Base-by-base conservation (phyloP, 2,888 invertebrate species). In the Tetranychus truncatus region DNA sequence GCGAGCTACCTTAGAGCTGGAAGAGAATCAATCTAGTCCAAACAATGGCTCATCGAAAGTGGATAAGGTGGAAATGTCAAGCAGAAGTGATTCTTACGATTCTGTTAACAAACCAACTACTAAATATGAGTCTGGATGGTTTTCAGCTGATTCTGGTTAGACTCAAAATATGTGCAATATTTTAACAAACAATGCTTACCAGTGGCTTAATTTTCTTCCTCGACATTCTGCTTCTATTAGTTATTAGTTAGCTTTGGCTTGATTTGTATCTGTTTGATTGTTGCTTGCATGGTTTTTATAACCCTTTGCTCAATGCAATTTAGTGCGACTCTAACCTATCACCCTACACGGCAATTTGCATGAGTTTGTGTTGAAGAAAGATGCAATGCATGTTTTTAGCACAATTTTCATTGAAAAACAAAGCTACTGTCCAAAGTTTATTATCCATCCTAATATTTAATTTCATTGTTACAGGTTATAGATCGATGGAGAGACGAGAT, bases 401-500 rank as follows among this genome's bases (percentile, higher is more conserved):
- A 34, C 34, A 34, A 34, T 4, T 34, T 34, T 34, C 4, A 34
- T 34, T 34, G 34, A 34, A 34, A 34, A 34, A 34, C 34, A 34
- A 34, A 34, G 34, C 34, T 34, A 34, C 34, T 34, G 34, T 34
- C 3, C 34, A 34, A 24, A 34, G 0, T 34, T 34, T 34, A 34
- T 34, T 34, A 34, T 55, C 7, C 2, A 55, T 55, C 7, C 55
- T 55, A 55, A 55, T 55, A 21, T 67, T n/a, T 67, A 9, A 18
- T 67, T 67, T 67, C 24, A 2, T 21, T 67, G 20, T n/a, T 73
- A 11, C 73, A 75, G 75, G 73, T 11, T 75, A 75, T 66, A 73
- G 73, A 67, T 75, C 75, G 9, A 73, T 75, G 11, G 75, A 75
- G 34, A 66, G 75, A 21, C 24, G 71, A n/a, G 75, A 75, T 34